Evolutionary conservation across 2,113 vertebrate species (phyloP).

Genomic region (Mobula birostris): DNA sequence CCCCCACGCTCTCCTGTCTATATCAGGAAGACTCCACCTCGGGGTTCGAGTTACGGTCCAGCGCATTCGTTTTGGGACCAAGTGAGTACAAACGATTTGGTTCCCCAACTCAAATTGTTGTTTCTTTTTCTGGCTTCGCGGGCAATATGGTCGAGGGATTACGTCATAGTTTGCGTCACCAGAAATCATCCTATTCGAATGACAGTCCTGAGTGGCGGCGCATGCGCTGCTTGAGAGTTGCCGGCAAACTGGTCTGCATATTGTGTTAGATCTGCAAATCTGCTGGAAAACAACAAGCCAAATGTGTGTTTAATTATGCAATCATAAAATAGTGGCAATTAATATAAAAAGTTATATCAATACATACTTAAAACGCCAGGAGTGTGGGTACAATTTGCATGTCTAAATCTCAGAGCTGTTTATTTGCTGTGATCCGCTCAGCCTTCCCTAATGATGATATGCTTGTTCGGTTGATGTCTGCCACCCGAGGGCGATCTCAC

Average conservation of each 20-base stretch:
- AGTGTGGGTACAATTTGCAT: neutral
- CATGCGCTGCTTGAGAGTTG: neutral
- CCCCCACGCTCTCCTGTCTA: no score
- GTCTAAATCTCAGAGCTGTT: neutral
- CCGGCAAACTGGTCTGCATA: no score
- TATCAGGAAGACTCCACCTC: no score
- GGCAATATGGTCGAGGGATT: neutral
- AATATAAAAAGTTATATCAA: neutral
- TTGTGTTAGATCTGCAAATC: neutral
- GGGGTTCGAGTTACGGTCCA: no score
- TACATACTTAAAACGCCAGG: neutral
- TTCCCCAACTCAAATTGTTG: neutral
- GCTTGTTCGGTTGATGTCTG: neutral
- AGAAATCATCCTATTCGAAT: neutral
- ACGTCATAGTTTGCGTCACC: neutral
- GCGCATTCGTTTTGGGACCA: no score
- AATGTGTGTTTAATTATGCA: neutral
- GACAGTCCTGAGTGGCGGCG: neutral
- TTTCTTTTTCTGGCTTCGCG: neutral
- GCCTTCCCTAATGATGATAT: neutral
- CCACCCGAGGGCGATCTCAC: constrained; percentile 28
- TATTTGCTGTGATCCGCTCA: neutral
- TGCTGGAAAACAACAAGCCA: neutral
- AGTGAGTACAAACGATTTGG: no score
- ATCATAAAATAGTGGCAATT: neutral